Percentiles rank a stretch among this genome's conserved stretches.
phyloP scores from a whole-genome alignment of 2,888 invertebrate genomes.

The Salpingus planirostris region DNA sequence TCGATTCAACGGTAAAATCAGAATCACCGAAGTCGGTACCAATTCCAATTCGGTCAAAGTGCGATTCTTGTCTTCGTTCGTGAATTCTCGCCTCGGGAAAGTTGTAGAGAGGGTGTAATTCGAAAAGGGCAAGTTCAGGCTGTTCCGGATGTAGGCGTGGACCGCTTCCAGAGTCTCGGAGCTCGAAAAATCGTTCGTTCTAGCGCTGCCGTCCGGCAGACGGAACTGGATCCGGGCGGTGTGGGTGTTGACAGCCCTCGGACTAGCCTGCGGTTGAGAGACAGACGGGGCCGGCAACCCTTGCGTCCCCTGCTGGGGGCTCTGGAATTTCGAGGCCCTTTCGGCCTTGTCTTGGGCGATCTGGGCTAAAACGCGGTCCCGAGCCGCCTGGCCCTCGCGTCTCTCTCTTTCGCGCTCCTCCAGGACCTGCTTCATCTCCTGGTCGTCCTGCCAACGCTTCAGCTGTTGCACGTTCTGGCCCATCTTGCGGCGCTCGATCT shows the following conservation, averaged over 20 bases:
- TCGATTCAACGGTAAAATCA: constrained; percentile 56
- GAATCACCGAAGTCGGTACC: constrained; percentile 65
- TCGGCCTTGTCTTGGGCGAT: constrained; percentile 79
- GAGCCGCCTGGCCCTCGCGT: constrained; percentile 61
- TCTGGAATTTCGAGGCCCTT: constrained; percentile 44
- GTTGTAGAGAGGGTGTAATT: constrained; percentile 67
- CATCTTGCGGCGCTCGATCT: constrained; percentile 62
- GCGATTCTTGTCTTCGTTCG: constrained; percentile 44
- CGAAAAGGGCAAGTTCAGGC: constrained; percentile 40
- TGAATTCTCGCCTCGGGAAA: constrained; percentile 66
- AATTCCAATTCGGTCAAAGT: constrained; percentile 59
- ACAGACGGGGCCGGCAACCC: constrained; percentile 6
- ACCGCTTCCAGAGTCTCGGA: constrained; percentile 54
- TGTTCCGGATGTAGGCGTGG: constrained; percentile 36
- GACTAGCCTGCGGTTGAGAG: constrained; percentile 21
- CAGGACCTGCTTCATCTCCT: constrained; percentile 61
- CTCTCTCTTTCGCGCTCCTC: constrained; percentile 70
- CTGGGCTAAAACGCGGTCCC: constrained; percentile 71
- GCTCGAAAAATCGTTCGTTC: constrained; percentile 64
- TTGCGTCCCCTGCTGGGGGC: constrained; percentile 4
- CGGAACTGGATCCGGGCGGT: constrained; percentile 75
- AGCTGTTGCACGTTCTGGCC: constrained; percentile 67
- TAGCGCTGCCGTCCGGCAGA: constrained; percentile 69
- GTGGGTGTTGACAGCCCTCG: constrained; percentile 31
- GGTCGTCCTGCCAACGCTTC: constrained; percentile 63